Conservation (phyloP, 2,797 vertebrate species). For the Paratrypauchen microcephalus region DNA sequence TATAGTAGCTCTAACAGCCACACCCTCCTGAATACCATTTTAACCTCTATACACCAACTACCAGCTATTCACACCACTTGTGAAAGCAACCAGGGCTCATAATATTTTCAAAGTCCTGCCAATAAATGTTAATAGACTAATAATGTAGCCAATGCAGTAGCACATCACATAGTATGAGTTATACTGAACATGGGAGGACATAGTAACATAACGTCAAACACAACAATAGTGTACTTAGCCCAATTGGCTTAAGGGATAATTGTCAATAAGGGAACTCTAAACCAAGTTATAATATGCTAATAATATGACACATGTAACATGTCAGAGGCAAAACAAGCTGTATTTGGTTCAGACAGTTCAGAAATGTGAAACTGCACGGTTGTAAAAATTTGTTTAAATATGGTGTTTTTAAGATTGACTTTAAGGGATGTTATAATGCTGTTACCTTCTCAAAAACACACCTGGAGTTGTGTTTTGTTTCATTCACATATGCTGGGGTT, state of each 20-base stretch:
- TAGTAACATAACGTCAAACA: constrained; percentile 1
- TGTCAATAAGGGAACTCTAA: constrained; percentile 1
- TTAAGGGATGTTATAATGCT: too few relatives aligned
- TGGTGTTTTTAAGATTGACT: too few relatives aligned
- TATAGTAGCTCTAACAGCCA: neutral
- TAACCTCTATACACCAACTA: neutral
- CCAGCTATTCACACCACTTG: neutral
- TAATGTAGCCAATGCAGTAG: neutral
- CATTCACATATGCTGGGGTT: too few relatives aligned
- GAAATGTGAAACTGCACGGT: too few relatives aligned
- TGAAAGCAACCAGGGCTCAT: neutral
- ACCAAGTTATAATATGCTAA: neutral
- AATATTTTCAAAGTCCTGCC: neutral
- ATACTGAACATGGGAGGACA: neutral
- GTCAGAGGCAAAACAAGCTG: too few relatives aligned
- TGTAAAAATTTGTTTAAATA: too few relatives aligned
- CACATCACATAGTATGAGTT: neutral
- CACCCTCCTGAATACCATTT: neutral
- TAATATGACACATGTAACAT: too few relatives aligned
- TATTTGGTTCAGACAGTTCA: too few relatives aligned
- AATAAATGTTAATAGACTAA: neutral
- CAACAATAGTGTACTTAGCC: neutral
- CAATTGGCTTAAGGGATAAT: constrained; percentile 6
- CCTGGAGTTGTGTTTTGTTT: too few relatives aligned
- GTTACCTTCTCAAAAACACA: too few relatives aligned